Evolutionary conservation across 2,797 vertebrate genomes (phyloP).

Genomic region (Knipowitschia caucasica): DNA sequence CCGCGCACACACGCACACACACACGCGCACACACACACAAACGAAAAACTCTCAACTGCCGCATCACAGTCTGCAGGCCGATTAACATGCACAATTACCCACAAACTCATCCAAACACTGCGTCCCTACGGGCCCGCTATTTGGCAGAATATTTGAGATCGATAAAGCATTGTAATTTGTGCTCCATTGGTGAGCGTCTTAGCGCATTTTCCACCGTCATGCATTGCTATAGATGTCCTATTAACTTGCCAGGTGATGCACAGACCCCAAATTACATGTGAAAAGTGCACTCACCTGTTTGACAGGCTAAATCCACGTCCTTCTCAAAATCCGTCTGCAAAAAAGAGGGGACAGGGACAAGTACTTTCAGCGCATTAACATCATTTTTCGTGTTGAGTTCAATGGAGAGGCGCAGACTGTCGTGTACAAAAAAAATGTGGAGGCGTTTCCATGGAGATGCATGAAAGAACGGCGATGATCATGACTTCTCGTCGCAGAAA

Average conservation of each 20-base stretch:
- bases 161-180: constrained; percentile 53
- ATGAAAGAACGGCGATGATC: neutral
- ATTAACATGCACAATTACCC: constrained; percentile 65
- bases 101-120: constrained; percentile 49
- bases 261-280: constrained; percentile 2
- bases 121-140: constrained; percentile 39
- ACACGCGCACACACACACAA: constrained; percentile 10
- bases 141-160: constrained; percentile 55
- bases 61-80: constrained; percentile 35
- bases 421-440: constrained; percentile 4
- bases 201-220: constrained; percentile 38
- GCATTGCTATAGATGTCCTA: constrained; percentile 27
- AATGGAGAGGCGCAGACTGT: constrained; percentile 16
- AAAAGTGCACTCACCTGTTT: constrained; percentile 85
- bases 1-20: constrained; percentile 10
- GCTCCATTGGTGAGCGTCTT: constrained; percentile 26
- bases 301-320: constrained; percentile 97
- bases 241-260: constrained; percentile 21
- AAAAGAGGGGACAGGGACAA: constrained; percentile 35
- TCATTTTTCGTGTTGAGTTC: constrained; percentile 27
- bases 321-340: constrained; percentile 99
- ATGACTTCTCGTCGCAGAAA: neutral
- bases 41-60: neutral
- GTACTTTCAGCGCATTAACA: constrained; percentile 12
- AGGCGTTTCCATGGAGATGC: constrained; percentile 34